phyloP scores from a whole-genome alignment of 2,113 vertebrate species.

The Saimiri boliviensis region DNA sequence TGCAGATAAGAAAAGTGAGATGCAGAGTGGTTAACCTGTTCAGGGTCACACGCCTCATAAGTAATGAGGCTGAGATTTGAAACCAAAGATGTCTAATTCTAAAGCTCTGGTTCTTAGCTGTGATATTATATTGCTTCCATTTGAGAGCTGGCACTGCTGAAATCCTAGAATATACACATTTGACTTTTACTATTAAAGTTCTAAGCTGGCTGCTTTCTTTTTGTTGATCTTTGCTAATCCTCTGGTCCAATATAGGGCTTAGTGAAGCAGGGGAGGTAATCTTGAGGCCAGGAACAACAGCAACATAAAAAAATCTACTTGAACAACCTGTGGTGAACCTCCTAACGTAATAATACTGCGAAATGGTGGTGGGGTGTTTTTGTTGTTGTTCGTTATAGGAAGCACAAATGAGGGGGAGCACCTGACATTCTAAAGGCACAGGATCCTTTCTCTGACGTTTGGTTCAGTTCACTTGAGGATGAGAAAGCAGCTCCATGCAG shows the following conservation, averaged over 20 bases:
- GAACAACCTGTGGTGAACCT: neutral
- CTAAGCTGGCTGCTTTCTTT: conserved; percentile 38
- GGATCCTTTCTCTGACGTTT: neutral
- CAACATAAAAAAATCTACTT: neutral
- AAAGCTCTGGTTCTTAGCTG: neutral
- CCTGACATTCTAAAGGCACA: neutral
- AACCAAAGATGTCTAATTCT: neutral
- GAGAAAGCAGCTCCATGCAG: neutral
- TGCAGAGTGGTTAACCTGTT: neutral
- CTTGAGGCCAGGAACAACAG: neutral
- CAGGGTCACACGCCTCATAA: neutral
- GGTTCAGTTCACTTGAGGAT: neutral
- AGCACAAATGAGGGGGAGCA: neutral
- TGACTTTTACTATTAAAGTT: conserved; percentile 5
- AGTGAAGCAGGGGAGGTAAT: conserved; percentile 30
- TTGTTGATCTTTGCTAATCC: conserved; percentile 54
- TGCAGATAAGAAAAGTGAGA: neutral
- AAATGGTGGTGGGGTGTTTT: neutral
- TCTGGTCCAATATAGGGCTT: conserved; percentile 2
- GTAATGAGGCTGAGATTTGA: neutral
- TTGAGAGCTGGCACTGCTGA: neutral
- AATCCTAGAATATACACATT: neutral
- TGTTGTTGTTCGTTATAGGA: neutral
- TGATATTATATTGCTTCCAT: neutral
- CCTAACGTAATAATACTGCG: neutral